Evolutionary conservation across 2,797 vertebrate genomes (phyloP).

Genomic region (Falco biarmicus): DNA sequence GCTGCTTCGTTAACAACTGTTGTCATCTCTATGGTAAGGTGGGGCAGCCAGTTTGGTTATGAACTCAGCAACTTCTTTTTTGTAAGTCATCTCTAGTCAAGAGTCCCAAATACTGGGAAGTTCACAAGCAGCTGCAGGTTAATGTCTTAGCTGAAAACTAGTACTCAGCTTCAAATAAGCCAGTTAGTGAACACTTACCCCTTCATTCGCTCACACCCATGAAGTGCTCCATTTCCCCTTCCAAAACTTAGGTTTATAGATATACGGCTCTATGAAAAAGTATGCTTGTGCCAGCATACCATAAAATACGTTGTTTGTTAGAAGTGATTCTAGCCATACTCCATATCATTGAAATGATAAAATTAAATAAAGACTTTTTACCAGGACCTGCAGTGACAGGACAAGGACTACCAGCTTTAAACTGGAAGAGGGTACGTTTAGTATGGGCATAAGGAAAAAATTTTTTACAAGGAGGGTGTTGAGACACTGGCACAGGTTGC

Average conservation of each 20-base stretch:
- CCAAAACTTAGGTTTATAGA: background rate
- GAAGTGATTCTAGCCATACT: background rate
- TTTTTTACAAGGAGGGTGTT: background rate
- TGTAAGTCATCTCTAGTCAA: background rate
- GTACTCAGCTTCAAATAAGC: background rate
- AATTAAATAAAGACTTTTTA: background rate
- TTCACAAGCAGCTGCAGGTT: background rate
- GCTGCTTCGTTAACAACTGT: background rate
- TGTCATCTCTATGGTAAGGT: background rate
- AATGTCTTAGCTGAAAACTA: background rate
- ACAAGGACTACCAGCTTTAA: background rate
- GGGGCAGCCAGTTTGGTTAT: background rate
- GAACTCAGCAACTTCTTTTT: background rate
- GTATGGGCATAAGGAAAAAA: background rate
- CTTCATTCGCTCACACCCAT: background rate
- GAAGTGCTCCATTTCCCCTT: background rate
- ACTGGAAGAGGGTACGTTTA: background rate
- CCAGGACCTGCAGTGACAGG: background rate
- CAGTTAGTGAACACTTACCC: background rate
- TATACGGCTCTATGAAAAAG: background rate
- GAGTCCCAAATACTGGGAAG: background rate
- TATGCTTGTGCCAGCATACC: background rate
- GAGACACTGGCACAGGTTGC: background rate
- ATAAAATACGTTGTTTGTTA: background rate
- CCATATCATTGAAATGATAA: fast-evolving